Conservation (phyloP, 2,113 vertebrate genomes). For the Sakesphorus luctuosus region DNA sequence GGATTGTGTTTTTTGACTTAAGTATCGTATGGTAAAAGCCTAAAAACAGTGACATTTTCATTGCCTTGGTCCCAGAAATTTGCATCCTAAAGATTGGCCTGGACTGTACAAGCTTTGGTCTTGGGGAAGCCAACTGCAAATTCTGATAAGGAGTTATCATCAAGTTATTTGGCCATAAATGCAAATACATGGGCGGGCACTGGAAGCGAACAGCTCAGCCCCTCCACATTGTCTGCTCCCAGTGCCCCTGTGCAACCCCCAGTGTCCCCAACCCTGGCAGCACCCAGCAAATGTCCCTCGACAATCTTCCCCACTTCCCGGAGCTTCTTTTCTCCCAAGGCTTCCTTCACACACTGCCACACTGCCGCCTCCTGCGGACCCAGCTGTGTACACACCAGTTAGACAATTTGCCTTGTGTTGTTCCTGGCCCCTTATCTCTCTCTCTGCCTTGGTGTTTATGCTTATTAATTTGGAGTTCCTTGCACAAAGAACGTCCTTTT, state of each 20-base stretch:
- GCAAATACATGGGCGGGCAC: accelerated
- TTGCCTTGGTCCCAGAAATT: background rate
- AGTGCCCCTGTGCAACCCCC: accelerated
- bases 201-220: background rate
- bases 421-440: background rate
- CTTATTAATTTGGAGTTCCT: background rate
- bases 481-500: background rate
- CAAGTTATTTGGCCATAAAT: background rate
- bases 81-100: background rate
- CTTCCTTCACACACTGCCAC: background rate
- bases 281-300: accelerated
- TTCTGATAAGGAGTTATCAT: background rate
- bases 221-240: background rate
- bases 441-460: background rate
- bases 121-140: background rate
- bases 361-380: background rate
- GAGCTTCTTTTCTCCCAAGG: background rate
- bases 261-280: background rate
- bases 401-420: background rate
- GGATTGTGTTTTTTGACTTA: background rate
- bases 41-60: background rate
- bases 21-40: background rate
- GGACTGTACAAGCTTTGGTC: background rate
- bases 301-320: background rate
- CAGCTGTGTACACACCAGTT: background rate